A percentile compares a stretch with the other conserved stretches of the same genome.
phyloP scores from a whole-genome alignment of 2,797 vertebrate genomes.

The Enteromius fasciolatus region DNA sequence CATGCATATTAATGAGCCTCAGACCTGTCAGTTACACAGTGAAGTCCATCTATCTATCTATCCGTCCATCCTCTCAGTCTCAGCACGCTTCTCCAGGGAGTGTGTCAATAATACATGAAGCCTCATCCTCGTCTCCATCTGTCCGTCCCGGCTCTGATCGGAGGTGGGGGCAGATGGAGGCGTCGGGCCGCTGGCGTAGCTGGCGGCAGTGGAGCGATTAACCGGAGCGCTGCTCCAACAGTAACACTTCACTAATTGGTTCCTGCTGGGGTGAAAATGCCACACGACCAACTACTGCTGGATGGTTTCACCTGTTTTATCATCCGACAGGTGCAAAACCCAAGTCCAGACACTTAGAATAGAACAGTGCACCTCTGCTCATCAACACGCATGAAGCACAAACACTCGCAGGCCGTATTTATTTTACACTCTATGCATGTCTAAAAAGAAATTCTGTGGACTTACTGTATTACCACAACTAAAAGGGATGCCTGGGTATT shows the following conservation, averaged over 20 bases:
- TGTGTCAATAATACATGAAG: slow-evolving; percentile 35
- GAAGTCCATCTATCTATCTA: slow-evolving; percentile 35
- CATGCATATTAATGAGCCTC: slow-evolving; percentile 18
- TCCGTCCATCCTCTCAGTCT: slow-evolving; percentile 28
- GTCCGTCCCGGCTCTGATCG: not conserved
- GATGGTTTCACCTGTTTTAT: not conserved
- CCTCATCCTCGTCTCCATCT: slow-evolving; percentile 56
- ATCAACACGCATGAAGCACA: not conserved
- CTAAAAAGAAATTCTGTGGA: not conserved
- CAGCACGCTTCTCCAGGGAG: slow-evolving; percentile 3
- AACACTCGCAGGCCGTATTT: not conserved
- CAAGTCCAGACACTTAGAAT: not conserved
- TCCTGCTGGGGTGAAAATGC: slow-evolving; percentile 43
- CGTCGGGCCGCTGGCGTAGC: not conserved
- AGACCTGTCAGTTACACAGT: not conserved
- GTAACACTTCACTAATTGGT: slow-evolving; percentile 64
- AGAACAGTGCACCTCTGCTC: not conserved
- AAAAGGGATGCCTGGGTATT: no score
- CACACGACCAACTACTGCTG: slow-evolving; percentile 35
- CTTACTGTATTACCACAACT: not conserved
- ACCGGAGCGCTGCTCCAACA: slow-evolving; percentile 69
- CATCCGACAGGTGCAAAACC: not conserved
- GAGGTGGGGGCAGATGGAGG: slow-evolving; percentile 8
- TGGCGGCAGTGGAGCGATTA: slow-evolving; percentile 33
- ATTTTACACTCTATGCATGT: not conserved